phyloP scores from a whole-genome alignment of 1,140 invertebrate species.

The Heliconius hermathena region DNA sequence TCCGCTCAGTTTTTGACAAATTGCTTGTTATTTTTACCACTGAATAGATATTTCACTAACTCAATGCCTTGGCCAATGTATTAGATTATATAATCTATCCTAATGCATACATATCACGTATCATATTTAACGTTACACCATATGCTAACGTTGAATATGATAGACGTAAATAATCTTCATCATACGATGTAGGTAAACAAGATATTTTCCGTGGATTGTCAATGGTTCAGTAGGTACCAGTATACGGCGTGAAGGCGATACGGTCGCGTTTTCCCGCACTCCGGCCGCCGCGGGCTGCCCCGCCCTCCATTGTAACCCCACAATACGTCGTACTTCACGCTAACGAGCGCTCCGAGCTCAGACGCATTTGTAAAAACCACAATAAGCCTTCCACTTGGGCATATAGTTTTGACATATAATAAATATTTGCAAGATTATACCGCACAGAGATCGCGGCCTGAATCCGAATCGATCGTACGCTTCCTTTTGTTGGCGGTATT shows the following conservation, averaged over 20 bases:
- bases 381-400: slow-evolving; percentile 79
- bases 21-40: no score
- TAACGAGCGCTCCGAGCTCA: slow-evolving; percentile 78
- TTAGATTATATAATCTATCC: no score
- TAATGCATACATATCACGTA: no score
- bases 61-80: no score
- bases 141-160: no score
- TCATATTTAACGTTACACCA: no score
- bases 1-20: no score
- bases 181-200: neutral
- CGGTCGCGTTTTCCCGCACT: slow-evolving; percentile 47
- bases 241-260: slow-evolving; percentile 34
- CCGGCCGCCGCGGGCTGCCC: slow-evolving; percentile 60
- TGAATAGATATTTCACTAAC: no score
- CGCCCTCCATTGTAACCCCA: slow-evolving; percentile 75
- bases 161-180: neutral
- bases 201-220: slow-evolving; percentile 43
- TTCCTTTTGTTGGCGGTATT: slow-evolving; percentile 68
- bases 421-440: slow-evolving; percentile 80
- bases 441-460: slow-evolving; percentile 63
- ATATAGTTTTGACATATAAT: slow-evolving; percentile 82
- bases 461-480: slow-evolving; percentile 66
- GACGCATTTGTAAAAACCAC: slow-evolving; percentile 80
- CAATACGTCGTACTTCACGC: slow-evolving; percentile 78
- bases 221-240: slow-evolving; percentile 60